These are phyloP conservation scores for Danio tinwini DNA, from an alignment of 2,797 vertebrate species.

Conservation along the genomic window DNA sequence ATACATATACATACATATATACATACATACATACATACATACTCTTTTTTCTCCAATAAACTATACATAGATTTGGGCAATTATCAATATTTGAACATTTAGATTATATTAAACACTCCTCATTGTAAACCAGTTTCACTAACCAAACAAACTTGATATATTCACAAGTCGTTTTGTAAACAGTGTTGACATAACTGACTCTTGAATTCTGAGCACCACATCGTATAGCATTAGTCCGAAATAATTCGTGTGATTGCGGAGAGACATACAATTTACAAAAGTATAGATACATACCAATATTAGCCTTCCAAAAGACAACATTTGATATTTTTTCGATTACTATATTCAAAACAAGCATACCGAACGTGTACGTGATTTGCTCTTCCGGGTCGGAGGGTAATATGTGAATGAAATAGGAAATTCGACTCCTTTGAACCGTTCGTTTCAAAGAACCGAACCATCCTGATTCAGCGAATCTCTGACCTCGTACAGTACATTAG, in stretches of 20 bases:
- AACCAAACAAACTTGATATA: background rate
- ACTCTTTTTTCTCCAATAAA: background rate
- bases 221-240: background rate
- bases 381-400: constrained; percentile 57
- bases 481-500: background rate
- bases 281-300: constrained; percentile 6
- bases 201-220: background rate
- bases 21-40: no score
- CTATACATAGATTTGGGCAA: no score
- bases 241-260: background rate
- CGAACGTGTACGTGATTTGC: background rate
- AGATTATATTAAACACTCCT: background rate
- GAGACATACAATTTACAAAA: background rate
- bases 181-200: background rate
- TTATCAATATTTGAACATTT: no score
- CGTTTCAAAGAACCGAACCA: background rate
- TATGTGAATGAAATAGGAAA: background rate
- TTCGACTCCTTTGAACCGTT: background rate
- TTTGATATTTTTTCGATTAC: background rate
- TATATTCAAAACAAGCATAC: background rate
- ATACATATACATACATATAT: no score
- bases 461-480: background rate
- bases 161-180: background rate
- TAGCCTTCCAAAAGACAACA: background rate
- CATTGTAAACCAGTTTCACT: background rate